Evolutionary conservation across 2,888 invertebrate species (phyloP).

Genomic region (Pyrrhia umbra): DNA sequence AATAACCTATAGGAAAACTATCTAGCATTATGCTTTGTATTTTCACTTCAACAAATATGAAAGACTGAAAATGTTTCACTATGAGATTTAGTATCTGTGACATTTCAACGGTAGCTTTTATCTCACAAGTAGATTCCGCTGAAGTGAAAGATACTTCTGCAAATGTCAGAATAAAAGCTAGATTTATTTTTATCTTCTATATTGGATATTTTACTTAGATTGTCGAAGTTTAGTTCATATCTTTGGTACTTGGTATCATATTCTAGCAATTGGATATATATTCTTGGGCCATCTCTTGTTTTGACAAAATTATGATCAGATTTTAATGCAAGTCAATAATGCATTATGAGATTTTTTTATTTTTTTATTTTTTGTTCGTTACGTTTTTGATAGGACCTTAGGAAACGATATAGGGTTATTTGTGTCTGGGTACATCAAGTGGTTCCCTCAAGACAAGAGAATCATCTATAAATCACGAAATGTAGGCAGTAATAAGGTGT

Average conservation of each 20-base stretch:
- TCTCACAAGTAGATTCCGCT: conserved; percentile 22
- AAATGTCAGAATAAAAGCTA: not conserved
- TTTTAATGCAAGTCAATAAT: too few relatives aligned
- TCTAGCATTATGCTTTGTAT: conserved; percentile 15
- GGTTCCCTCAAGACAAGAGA: too few relatives aligned
- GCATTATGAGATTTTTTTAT: too few relatives aligned
- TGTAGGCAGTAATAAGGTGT: too few relatives aligned
- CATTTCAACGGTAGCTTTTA: conserved; percentile 22
- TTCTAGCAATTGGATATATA: not conserved
- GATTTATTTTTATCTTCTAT: conserved; percentile 28
- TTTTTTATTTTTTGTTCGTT: too few relatives aligned
- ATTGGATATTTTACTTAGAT: not conserved
- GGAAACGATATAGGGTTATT: too few relatives aligned
- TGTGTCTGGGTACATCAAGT: too few relatives aligned
- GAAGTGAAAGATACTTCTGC: conserved; percentile 29
- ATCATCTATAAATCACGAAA: too few relatives aligned
- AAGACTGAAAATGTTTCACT: conserved; percentile 24
- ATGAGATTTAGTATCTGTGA: conserved; percentile 37
- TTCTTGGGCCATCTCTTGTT: too few relatives aligned
- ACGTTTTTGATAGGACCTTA: too few relatives aligned
- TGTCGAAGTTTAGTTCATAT: not conserved
- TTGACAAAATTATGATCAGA: too few relatives aligned
- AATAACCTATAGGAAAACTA: conserved; percentile 6
- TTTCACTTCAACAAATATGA: conserved; percentile 25
- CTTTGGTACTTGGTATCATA: not conserved